Base-by-base conservation (phyloP, 2,113 vertebrate species). In the Actinemys pallida region DNA sequence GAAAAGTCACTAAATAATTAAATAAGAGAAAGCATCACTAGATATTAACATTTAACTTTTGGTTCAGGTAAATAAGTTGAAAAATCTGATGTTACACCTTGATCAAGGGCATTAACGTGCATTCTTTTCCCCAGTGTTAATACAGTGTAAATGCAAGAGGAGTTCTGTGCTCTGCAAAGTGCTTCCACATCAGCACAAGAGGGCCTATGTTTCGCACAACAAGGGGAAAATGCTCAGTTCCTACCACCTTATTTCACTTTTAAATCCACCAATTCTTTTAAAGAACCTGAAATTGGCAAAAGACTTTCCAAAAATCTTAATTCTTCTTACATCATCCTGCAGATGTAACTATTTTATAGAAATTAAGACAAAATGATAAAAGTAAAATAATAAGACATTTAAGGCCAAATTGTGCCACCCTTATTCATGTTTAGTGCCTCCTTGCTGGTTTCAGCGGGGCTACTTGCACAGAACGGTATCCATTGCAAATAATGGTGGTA, bases 381-480 rank as follows among this genome's bases (percentile, higher is more conserved):
- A 42, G n/a, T 42, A 22, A 76, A 39, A 75, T n/a, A 75, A 75
- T 24, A 45, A 10, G 9, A 25, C 12, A 13, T 45, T 45, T 42
- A 76, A 76, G 76, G 4, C 2, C 24, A 78, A 35, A 76, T 25
- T 57, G 1, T 2, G 62, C 0, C n/a, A 4, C n/a, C 87, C 86
- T 88, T 81, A 1, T 57, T 95, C 82, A 1, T 4, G 79, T 1
- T 22, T 59, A n/a, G 35, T n/a, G 16, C 17, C 65, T 69, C 17
- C 65, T 69, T 69, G 1, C 49, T 84, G 27, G 27, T 92, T 57
- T 82, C 1, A 47, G 50, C 59, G 1, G 25, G 29, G 81, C 90
- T 39, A 25, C 1, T 87, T 24, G 49, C 78, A 27, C 0, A 65
- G 0, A 8, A n/a, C 2, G 8, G 0, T 72, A 17, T 80, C 65